Evolutionary conservation across 2,113 vertebrate species (phyloP).

Genomic region (Irena cyanogastra): DNA sequence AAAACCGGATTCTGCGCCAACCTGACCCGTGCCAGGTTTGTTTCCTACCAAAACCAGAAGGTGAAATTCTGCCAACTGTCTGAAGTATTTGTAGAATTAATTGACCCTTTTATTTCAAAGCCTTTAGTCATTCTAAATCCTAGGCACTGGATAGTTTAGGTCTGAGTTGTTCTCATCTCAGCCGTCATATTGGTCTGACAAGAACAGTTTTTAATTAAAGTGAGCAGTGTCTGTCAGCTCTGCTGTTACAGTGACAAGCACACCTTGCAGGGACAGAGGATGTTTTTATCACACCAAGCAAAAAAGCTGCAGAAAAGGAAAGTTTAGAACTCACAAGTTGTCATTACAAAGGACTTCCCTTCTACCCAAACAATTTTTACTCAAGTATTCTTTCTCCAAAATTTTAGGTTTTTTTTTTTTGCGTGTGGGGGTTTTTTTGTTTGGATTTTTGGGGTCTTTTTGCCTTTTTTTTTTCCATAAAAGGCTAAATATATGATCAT

Average conservation of each 20-base stretch:
- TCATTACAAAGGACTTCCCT: background rate
- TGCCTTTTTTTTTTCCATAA: background rate
- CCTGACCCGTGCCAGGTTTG: slow-evolving; percentile 15
- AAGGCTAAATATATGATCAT: background rate
- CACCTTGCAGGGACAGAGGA: background rate
- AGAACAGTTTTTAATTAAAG: background rate
- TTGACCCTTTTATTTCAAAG: slow-evolving; percentile 49
- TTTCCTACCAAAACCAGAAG: slow-evolving; percentile 56
- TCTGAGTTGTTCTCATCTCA: background rate
- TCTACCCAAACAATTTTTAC: background rate
- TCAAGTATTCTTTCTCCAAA: background rate
- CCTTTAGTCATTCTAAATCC: slow-evolving; percentile 24
- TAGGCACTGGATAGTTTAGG: background rate
- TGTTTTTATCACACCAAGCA: background rate
- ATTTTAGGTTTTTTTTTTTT: fast-evolving
- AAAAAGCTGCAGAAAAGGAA: background rate
- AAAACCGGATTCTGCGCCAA: background rate
- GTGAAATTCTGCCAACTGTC: slow-evolving; percentile 35
- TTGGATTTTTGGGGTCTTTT: background rate
- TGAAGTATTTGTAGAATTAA: background rate
- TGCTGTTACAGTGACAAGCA: background rate
- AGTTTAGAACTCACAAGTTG: background rate
- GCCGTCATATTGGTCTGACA: background rate
- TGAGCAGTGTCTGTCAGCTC: background rate
- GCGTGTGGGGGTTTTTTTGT: background rate